Conservation (phyloP, 2,113 vertebrate genomes). For the Cyanistes caeruleus region DNA sequence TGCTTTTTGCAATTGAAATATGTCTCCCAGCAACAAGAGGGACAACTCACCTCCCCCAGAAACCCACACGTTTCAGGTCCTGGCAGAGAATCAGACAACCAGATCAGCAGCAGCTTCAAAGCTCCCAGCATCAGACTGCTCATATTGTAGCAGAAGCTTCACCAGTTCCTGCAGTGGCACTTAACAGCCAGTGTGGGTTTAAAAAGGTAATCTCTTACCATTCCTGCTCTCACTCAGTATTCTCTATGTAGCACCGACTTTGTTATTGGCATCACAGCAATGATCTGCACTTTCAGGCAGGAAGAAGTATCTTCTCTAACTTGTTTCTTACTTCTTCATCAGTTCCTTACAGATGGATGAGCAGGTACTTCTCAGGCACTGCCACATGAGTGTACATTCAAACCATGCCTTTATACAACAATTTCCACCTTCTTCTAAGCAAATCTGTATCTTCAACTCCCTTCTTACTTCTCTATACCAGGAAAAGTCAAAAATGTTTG, state of each 20-base stretch:
- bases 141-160: slow-evolving; percentile 31
- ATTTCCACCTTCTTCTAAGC: not conserved
- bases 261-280: slow-evolving; percentile 1
- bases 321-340: not conserved
- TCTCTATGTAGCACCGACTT: not conserved
- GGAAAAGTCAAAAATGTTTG: not conserved
- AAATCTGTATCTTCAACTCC: not conserved
- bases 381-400: not conserved
- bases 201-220: slow-evolving; percentile 21
- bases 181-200: slow-evolving; percentile 21
- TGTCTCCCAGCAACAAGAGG: slow-evolving; percentile 67
- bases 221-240: not conserved
- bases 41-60: slow-evolving; percentile 55
- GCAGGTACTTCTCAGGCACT: not conserved
- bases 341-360: not conserved
- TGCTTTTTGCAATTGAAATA: slow-evolving; percentile 64
- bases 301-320: not conserved
- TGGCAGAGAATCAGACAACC: slow-evolving; percentile 58
- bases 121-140: slow-evolving; percentile 45
- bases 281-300: not conserved
- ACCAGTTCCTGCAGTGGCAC: slow-evolving; percentile 20
- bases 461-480: not conserved
- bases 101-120: slow-evolving; percentile 63
- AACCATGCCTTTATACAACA: not conserved
- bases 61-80: slow-evolving; percentile 49